These are phyloP conservation scores for Hemichromis elongatus DNA, from an alignment of 2,113 vertebrate species.

Conservation along the genomic window DNA sequence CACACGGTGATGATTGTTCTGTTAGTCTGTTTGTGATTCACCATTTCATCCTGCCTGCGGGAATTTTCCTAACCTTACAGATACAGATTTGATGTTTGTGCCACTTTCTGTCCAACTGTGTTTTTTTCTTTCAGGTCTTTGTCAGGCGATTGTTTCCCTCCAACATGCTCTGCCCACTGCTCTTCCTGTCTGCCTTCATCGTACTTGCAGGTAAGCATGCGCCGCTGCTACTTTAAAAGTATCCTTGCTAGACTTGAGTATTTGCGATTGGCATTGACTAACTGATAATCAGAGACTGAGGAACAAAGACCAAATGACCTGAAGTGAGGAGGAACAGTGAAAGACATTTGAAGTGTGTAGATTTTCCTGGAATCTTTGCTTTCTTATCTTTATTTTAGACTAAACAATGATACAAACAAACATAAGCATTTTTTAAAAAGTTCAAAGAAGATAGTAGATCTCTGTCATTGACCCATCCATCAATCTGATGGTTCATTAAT, in stretches of 20 bases:
- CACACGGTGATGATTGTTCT: background rate
- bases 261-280: background rate
- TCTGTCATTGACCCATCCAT: background rate
- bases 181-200: background rate
- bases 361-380: background rate
- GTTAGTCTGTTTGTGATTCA: background rate
- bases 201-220: background rate
- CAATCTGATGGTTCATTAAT: background rate
- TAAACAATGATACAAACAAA: background rate
- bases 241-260: background rate
- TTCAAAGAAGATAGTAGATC: background rate
- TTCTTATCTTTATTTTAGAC: background rate
- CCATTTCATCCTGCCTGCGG: background rate
- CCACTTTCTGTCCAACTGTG: background rate
- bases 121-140: background rate
- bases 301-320: background rate
- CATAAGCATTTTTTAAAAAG: background rate
- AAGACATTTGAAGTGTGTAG: background rate
- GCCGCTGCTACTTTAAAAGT: accelerated
- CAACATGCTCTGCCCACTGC: slow-evolving; percentile 3
- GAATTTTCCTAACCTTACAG: background rate
- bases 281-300: background rate
- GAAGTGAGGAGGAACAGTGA: background rate
- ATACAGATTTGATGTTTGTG: background rate
- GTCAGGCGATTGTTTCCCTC: background rate